phyloP scores from a whole-genome alignment of 2,113 vertebrate species.

The Anarrhichthys ocellatus region DNA sequence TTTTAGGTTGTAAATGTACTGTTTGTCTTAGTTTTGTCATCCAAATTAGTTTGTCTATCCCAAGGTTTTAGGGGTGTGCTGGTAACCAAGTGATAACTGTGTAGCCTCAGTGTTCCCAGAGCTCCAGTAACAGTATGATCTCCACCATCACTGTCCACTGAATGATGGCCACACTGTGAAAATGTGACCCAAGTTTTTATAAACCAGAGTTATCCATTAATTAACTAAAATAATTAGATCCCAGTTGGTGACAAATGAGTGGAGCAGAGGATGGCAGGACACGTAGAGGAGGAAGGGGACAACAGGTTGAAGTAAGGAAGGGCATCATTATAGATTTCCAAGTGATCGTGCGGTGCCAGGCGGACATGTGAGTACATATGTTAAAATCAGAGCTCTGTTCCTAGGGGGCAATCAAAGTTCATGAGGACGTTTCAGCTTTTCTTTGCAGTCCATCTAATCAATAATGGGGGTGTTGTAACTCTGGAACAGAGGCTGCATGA shows the following conservation, averaged over 20 bases:
- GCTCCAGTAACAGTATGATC: background rate
- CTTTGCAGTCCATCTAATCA: constrained; percentile 72
- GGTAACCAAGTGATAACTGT: background rate
- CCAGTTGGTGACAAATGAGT: constrained; percentile 6
- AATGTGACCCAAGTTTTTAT: background rate
- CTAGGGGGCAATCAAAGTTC: constrained; percentile 27
- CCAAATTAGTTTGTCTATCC: background rate
- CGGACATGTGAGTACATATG: constrained; percentile 34
- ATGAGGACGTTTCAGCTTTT: constrained; percentile 43
- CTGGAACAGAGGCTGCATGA: constrained; percentile 86
- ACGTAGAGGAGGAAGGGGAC: background rate
- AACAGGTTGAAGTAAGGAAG: background rate
- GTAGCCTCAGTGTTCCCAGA: background rate
- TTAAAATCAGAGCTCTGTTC: constrained; percentile 51
- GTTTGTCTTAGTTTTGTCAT: background rate
- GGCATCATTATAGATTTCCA: constrained; percentile 24
- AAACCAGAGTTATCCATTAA: background rate
- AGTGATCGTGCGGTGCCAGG: constrained; percentile 43
- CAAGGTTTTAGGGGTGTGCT: background rate
- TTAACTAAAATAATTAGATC: constrained; percentile 10
- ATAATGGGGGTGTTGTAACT: constrained; percentile 80
- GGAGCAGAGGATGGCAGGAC: constrained; percentile 3
- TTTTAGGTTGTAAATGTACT: background rate
- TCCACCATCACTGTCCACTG: background rate
- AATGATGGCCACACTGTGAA: background rate